phyloP scores from a whole-genome alignment of 2,888 invertebrate species.

The Oscheius myriophilus region DNA sequence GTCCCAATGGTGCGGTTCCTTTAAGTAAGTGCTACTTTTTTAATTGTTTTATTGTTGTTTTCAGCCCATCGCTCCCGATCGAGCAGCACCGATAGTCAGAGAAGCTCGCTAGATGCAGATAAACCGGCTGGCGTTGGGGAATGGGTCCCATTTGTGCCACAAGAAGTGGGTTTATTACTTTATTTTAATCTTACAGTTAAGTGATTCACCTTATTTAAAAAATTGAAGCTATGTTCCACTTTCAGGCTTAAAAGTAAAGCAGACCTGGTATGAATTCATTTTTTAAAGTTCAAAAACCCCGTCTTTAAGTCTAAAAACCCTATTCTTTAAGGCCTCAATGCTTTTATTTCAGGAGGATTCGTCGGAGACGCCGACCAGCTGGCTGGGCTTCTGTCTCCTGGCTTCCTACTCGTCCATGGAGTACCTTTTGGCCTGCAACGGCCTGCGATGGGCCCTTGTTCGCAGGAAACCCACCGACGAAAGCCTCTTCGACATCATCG shows the following conservation, averaged over 20 bases:
- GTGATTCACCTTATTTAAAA: too few relatives aligned
- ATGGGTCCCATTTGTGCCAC: conserved; percentile 16
- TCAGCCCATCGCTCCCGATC: conserved; percentile 1
- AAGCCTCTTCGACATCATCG: not conserved
- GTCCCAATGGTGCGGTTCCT: not conserved
- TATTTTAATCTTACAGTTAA: not conserved
- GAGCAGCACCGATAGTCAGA: conserved; percentile 19
- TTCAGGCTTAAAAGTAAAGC: too few relatives aligned
- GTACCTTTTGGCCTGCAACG: conserved; percentile 15
- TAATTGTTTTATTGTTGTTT: too few relatives aligned
- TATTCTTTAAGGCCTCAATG: too few relatives aligned
- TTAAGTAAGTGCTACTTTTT: too few relatives aligned
- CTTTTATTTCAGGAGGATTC: not conserved
- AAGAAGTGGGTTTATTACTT: not conserved
- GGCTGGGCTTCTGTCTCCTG: conserved; percentile 13
- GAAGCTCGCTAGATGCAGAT: conserved; percentile 25
- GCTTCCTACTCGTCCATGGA: conserved; percentile 21
- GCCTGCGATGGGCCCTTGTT: conserved; percentile 14
- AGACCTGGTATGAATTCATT: too few relatives aligned
- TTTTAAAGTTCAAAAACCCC: too few relatives aligned
- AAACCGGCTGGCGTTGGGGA: conserved; percentile 27
- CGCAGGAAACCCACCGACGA: conserved; percentile 19
- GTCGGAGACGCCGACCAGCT: not conserved
- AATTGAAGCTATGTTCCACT: too few relatives aligned
- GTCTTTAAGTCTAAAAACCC: too few relatives aligned